Conservation (phyloP, 1,140 invertebrate species). For the Thereuonema tuberculata region DNA sequence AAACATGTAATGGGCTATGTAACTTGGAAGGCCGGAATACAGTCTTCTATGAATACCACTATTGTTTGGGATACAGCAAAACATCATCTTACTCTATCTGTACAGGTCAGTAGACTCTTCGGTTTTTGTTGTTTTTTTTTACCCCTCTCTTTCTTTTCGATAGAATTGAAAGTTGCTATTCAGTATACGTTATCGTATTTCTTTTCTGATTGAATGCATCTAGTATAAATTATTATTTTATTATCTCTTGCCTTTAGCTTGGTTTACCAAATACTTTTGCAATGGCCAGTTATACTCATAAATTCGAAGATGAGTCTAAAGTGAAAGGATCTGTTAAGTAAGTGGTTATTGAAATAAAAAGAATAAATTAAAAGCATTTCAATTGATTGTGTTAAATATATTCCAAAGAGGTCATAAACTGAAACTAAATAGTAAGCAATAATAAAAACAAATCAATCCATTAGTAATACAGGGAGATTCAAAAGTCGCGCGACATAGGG, state of each 20-base stretch:
- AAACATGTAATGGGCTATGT: conserved; percentile 72
- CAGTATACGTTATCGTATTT: too few species aligned
- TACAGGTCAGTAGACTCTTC: conserved; percentile 37
- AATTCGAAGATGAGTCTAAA: conserved; percentile 61
- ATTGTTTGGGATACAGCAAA: conserved; percentile 57
- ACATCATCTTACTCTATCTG: conserved; percentile 43
- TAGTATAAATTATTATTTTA: too few species aligned
- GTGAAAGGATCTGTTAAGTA: conserved; percentile 62
- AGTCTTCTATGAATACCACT: conserved; percentile 60
- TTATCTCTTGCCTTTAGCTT: conserved; percentile 43
- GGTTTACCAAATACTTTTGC: conserved; percentile 66
- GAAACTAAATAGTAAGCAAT: too few species aligned
- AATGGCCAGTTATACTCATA: conserved; percentile 56
- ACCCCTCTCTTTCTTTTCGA: background rate
- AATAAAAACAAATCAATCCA: too few species aligned
- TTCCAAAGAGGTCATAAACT: too few species aligned
- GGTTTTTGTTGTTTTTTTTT: background rate
- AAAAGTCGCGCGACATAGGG: too few species aligned
- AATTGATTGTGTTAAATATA: too few species aligned
- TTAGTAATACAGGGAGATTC: too few species aligned
- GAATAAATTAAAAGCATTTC: too few species aligned
- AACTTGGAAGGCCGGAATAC: conserved; percentile 56
- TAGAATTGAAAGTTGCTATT: too few species aligned
- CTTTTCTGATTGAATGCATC: too few species aligned
- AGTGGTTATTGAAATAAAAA: too few species aligned